phyloP scores from a whole-genome alignment of 1,140 invertebrate genomes.

The Trichonephila inaurata region DNA sequence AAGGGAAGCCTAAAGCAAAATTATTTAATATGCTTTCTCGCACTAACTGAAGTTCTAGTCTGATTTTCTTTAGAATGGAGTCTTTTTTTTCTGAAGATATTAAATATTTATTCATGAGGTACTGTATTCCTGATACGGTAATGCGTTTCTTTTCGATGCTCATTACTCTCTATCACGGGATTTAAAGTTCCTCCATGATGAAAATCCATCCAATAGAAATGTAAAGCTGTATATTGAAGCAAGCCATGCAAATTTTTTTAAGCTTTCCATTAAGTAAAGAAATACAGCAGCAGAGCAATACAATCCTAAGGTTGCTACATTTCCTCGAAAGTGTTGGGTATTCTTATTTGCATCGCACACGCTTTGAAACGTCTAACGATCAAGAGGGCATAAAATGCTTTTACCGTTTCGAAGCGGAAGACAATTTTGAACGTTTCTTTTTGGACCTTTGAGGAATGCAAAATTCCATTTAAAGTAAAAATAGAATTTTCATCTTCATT shows the following conservation, averaged over 20 bases:
- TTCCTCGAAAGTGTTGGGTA: not conserved
- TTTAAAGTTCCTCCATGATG: not conserved
- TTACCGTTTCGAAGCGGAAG: not conserved
- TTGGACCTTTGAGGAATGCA: not conserved
- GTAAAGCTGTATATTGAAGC: not conserved
- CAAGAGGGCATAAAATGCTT: not conserved
- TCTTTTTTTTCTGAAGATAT: not conserved
- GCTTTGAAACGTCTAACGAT: constrained; percentile 3
- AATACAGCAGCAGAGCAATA: not conserved
- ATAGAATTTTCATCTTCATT: constrained; percentile 17
- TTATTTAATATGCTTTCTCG: too few relatives aligned
- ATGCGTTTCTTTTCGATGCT: not conserved
- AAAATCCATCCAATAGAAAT: not conserved
- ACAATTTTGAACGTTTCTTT: constrained; percentile 31
- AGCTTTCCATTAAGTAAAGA: not conserved
- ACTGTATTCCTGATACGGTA: not conserved
- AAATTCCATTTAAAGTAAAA: constrained; percentile 37
- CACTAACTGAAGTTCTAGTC: too few relatives aligned
- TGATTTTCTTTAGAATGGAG: not conserved
- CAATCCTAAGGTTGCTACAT: not conserved
- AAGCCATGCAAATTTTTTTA: not conserved
- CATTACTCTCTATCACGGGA: not conserved
- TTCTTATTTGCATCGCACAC: not conserved
- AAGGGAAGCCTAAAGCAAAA: too few relatives aligned
- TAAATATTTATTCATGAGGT: not conserved